Conservation (phyloP, 2,888 invertebrate species). For the Osmoderma eremita region DNA sequence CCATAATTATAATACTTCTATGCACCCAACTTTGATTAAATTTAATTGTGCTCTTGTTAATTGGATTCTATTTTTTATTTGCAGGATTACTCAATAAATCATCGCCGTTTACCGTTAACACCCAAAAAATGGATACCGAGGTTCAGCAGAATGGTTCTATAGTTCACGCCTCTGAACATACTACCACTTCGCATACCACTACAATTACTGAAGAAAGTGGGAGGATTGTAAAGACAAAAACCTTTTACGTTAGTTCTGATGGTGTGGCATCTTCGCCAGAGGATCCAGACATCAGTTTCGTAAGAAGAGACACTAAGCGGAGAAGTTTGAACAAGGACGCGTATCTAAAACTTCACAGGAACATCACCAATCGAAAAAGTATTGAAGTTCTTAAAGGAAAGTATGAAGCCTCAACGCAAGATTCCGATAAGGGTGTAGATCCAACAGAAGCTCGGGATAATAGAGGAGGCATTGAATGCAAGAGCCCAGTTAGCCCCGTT, state of each 20-base stretch:
- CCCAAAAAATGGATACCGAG: constrained; percentile 20
- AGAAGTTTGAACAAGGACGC: constrained; percentile 44
- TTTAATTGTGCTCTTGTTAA: not conserved
- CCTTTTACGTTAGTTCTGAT: constrained; percentile 12
- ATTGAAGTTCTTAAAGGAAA: constrained; percentile 45
- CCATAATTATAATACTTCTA: no score
- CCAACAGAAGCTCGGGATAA: not conserved
- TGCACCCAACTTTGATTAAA: no score
- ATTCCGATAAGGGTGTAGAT: not conserved
- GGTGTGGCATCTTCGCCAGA: not conserved
- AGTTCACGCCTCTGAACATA: not conserved
- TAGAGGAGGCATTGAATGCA: not conserved
- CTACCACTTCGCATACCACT: constrained; percentile 18
- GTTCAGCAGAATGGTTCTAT: not conserved
- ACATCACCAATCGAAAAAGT: constrained; percentile 37
- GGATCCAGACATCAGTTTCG: constrained; percentile 11
- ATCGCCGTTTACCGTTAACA: constrained; percentile 4
- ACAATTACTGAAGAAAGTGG: constrained; percentile 35
- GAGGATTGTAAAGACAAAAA: constrained; percentile 24
- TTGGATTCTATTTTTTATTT: constrained; percentile 24
- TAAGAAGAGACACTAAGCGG: constrained; percentile 26
- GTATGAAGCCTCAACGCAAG: constrained; percentile 36
- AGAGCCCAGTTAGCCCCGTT: constrained; percentile 1
- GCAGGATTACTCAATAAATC: constrained; percentile 30
- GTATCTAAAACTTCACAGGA: constrained; percentile 45